These are phyloP conservation scores for Ctenomys sociabilis DNA, from an alignment of 2,113 vertebrate genomes.

Conservation along the genomic window DNA sequence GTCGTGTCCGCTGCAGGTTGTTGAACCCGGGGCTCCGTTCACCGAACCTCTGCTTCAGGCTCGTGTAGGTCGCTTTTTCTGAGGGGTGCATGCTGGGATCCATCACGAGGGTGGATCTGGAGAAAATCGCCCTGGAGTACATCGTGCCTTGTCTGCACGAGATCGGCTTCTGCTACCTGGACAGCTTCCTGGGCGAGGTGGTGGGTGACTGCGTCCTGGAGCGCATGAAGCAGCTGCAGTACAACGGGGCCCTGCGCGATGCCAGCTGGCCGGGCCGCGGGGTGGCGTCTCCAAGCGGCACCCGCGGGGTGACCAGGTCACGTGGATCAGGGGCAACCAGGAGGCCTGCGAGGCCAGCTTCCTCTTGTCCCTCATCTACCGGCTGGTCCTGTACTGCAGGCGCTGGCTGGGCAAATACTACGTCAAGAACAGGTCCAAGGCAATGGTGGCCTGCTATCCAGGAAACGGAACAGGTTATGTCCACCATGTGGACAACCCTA, in stretches of 20 bases:
- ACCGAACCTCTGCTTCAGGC: neutral
- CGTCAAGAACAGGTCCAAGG: conserved; percentile 93
- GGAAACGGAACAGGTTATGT: conserved; percentile 94
- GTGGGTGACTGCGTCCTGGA: conserved; percentile 91
- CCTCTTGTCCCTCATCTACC: conserved; percentile 92
- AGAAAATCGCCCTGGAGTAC: conserved; percentile 91
- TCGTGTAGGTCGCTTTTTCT: neutral
- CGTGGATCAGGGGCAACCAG: conserved; percentile 94
- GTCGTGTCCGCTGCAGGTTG: conserved; percentile 41
- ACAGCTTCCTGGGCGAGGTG: conserved; percentile 91
- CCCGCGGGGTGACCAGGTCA: conserved; percentile 94
- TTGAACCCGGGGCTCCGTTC: conserved; percentile 48
- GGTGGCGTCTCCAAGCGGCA: conserved; percentile 89
- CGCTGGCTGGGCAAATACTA: conserved; percentile 89
- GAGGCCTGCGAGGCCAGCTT: conserved; percentile 92
- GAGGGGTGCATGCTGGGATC: conserved; percentile 75
- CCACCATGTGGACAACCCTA: conserved; percentile 94
- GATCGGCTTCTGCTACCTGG: conserved; percentile 92
- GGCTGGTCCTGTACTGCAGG: conserved; percentile 90
- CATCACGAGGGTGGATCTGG: conserved; percentile 87
- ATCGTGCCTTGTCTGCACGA: conserved; percentile 91
- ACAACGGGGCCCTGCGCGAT: conserved; percentile 88
- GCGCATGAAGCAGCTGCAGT: conserved; percentile 92
- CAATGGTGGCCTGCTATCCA: conserved; percentile 95
- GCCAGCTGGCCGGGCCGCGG: conserved; percentile 89